Evolutionary conservation across 2,113 vertebrate genomes (phyloP), one percentile per base, ranked within the genome.

Genomic region (Paracyprichromis sp.): DNA sequence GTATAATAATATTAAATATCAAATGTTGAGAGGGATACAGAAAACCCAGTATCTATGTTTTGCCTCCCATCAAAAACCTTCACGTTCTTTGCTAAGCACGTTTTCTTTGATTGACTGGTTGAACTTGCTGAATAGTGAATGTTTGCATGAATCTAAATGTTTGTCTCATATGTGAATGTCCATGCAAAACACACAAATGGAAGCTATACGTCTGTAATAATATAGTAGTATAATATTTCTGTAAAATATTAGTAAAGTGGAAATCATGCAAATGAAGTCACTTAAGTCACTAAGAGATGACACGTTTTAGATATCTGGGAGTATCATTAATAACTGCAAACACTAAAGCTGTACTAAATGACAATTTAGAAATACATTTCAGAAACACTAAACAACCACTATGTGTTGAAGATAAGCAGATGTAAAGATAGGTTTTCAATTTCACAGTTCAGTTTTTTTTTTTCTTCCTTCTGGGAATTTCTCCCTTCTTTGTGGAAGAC

Each of bases 251-350:
- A 36, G 17, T 63, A 63, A 63, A 66, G 31, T 66, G 61, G 31
- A 66, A 36, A n/a, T 38, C 0, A 0, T 38, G 31, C 31, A 38
- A 66, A 66, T 12, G 0, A 66, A 38, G 61, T 8, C 61, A n/a
- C 31, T 66, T 38, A 38, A 38, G 61, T 66, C 61, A 66, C 9
- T 36, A 1, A 63, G 31, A n/a, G 6, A 63, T 36, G 31, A 63
- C 9, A 36, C 0, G 31, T 66, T 61, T 61, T 10, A n/a, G 61
- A n/a, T 66, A 2, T 66, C 6, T 36, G 19, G 6, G 31, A 66
- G 61, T 38, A 0, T 66, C 61, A 66, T 66, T 66, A 36, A 36
- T 38, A 66, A 38, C 34, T 12, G 31, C 61, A 66, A 66, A 66
- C 2, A n/a, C 17, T 38, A 66, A 66, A 66, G 61, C 31, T 12